phyloP scores from a whole-genome alignment of 2,888 invertebrate species.

The Anodontia alba region DNA sequence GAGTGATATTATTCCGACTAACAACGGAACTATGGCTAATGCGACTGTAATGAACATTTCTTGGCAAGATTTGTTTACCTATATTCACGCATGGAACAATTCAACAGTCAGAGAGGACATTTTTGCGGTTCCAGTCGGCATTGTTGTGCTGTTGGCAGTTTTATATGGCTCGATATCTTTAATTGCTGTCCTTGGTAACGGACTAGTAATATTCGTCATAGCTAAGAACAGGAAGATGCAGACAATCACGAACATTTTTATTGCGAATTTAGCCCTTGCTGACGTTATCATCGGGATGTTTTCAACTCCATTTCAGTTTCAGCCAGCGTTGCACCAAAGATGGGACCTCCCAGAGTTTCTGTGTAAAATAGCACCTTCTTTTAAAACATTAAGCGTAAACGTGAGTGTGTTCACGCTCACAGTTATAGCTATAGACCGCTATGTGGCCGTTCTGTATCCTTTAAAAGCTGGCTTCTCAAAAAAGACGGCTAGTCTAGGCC shows the following conservation, averaged over 20 bases:
- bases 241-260: slow-evolving; percentile 93
- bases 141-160: slow-evolving; percentile 91
- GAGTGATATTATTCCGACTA: too few relatives aligned
- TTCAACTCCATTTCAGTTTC: slow-evolving; percentile 95
- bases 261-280: slow-evolving; percentile 93
- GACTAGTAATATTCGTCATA: slow-evolving; percentile 94
- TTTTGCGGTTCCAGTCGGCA: slow-evolving; percentile 91
- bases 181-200: slow-evolving; percentile 92
- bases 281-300: slow-evolving; percentile 95
- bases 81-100: background rate
- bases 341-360: slow-evolving; percentile 95
- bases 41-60: background rate
- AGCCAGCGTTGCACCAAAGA: slow-evolving; percentile 93
- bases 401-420: slow-evolving; percentile 95
- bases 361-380: slow-evolving; percentile 95
- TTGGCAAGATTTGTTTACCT: background rate
- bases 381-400: slow-evolving; percentile 93
- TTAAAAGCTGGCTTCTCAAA: slow-evolving; percentile 89
- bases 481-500: slow-evolving; percentile 90
- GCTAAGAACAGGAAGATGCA: slow-evolving; percentile 91
- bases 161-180: slow-evolving; percentile 93
- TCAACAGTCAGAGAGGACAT: slow-evolving; percentile 75
- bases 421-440: slow-evolving; percentile 94
- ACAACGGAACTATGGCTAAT: background rate
- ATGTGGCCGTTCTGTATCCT: slow-evolving; percentile 86